phyloP scores from a whole-genome alignment of 2,113 vertebrate species.

The Oncorhynchus tshawytscha region DNA sequence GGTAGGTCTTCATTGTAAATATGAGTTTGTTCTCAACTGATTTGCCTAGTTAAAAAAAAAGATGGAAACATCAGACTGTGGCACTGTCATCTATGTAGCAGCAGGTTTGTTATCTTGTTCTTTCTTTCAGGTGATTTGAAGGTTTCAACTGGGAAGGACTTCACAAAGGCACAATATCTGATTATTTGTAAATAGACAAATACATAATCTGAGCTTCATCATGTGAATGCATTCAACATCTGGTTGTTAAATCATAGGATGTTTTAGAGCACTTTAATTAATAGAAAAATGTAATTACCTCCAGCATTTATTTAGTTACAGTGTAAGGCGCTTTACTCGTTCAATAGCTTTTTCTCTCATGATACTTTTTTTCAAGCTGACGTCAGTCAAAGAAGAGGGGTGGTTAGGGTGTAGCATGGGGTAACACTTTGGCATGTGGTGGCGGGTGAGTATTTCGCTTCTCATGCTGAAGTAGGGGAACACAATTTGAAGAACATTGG shows the following conservation, averaged over 20 bases:
- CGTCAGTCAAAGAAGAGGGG: not conserved
- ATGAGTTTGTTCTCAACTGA: no score
- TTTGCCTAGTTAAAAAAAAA: no score
- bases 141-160: conserved; percentile 75
- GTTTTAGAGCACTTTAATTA: no score
- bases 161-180: conserved; percentile 37
- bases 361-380: not conserved
- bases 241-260: no score
- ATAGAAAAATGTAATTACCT: no score
- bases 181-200: no score
- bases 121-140: conserved; percentile 72
- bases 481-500: not conserved
- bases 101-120: conserved; percentile 14
- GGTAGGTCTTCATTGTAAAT: no score
- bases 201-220: no score
- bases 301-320: not conserved
- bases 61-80: not conserved
- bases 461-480: conserved; percentile 19
- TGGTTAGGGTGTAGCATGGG: not conserved
- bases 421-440: not conserved
- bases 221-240: no score
- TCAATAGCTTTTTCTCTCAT: not conserved
- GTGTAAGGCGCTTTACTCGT: not conserved
- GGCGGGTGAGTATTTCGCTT: conserved; percentile 1
- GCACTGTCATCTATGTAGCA: not conserved